phyloP scores from a whole-genome alignment of 2,113 vertebrate genomes.

The Dicrurus megarhynchus region DNA sequence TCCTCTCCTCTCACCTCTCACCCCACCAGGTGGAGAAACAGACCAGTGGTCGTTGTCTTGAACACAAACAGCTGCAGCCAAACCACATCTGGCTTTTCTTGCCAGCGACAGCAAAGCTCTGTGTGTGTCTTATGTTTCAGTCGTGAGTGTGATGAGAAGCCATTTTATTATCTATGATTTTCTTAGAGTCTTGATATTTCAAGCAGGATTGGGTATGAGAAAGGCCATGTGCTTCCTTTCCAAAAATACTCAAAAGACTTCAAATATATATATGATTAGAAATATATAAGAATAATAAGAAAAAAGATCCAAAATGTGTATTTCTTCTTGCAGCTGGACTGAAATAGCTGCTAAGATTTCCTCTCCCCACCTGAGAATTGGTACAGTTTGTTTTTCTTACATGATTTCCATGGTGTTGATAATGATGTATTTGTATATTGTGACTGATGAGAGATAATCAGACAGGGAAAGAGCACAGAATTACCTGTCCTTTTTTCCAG shows the following conservation, averaged over 20 bases:
- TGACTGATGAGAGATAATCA: constrained; percentile 64
- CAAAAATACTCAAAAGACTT: constrained; percentile 15
- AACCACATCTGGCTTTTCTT: background rate
- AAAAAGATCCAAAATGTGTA: constrained; percentile 22
- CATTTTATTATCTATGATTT: constrained; percentile 24
- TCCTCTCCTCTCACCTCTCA: background rate
- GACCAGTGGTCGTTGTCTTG: background rate
- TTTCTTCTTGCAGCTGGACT: constrained; percentile 32
- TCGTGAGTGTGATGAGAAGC: constrained; percentile 28
- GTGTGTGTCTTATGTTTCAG: background rate
- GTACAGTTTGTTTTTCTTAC: constrained; percentile 59
- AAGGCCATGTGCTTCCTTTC: background rate
- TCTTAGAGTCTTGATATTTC: constrained; percentile 15
- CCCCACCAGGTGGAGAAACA: background rate
- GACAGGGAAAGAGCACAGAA: constrained; percentile 29
- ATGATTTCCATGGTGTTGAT: constrained; percentile 59
- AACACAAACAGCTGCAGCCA: background rate
- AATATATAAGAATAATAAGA: constrained; percentile 12
- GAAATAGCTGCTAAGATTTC: constrained; percentile 26
- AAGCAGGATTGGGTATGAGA: constrained; percentile 4
- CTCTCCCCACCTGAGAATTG: constrained; percentile 40
- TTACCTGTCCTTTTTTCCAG: constrained; percentile 42
- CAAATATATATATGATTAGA: constrained; percentile 12
- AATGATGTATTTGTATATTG: constrained; percentile 67
- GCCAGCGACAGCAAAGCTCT: background rate